A percentile compares a stretch with the other conserved stretches of the same genome.
Conservation (phyloP, 2,888 invertebrate genomes). For the Camponotus fellah region DNA sequence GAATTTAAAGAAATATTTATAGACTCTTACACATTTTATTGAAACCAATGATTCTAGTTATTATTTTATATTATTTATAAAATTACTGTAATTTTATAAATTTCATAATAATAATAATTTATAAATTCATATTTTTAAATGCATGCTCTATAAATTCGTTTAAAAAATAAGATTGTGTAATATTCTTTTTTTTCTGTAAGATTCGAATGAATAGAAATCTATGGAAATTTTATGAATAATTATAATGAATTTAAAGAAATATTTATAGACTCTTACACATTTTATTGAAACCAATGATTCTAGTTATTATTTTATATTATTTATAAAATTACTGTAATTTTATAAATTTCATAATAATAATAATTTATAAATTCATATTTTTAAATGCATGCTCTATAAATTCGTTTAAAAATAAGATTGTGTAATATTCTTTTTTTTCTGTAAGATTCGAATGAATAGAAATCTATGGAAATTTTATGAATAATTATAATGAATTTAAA, state of each 20-base stretch:
- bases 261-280: neutral
- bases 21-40: neutral
- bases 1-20: too few species aligned
- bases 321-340: neutral
- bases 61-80: neutral
- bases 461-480: too few species aligned
- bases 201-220: neutral
- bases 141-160: neutral
- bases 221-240: conserved; percentile 3
- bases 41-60: neutral
- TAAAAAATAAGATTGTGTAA: neutral
- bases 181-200: neutral
- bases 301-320: neutral
- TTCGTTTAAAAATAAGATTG: neutral
- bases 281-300: neutral
- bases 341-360: neutral
- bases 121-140: neutral
- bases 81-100: neutral
- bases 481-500: too few species aligned
- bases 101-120: neutral
- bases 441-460: too few species aligned
- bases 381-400: neutral
- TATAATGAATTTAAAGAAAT: neutral
- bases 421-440: neutral
- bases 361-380: neutral